Evolutionary conservation across 2,888 invertebrate genomes (phyloP).

Genomic region (Hoplodrina ambigua): DNA sequence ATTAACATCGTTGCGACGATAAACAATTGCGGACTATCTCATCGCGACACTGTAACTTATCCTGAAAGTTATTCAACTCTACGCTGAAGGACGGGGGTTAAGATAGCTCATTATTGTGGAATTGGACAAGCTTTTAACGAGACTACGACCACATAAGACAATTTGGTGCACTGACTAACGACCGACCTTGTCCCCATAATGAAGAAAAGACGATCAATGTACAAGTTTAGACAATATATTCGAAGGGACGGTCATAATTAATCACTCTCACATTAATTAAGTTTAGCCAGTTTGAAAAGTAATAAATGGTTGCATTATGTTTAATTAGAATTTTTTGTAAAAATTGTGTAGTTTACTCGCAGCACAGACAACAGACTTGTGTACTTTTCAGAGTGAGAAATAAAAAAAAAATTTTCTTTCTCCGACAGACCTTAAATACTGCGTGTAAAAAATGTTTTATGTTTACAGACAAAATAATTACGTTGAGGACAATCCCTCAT

Average conservation of each 20-base stretch:
- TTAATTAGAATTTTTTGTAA: too few species aligned
- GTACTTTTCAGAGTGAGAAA: too few species aligned
- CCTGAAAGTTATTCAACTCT: constrained; percentile 33
- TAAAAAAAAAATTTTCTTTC: too few species aligned
- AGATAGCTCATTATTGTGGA: constrained; percentile 57
- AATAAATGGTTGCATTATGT: constrained; percentile 5
- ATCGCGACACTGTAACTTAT: constrained; percentile 30
- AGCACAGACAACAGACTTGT: too few species aligned
- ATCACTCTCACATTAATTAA: constrained; percentile 31
- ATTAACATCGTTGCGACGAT: constrained; percentile 25
- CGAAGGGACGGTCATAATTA: constrained; percentile 15
- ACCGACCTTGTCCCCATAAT: constrained; percentile 14
- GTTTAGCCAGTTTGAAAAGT: constrained; percentile 27
- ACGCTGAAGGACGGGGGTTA: constrained; percentile 10
- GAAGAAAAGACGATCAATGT: constrained; percentile 32
- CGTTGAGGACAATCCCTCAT: too few species aligned
- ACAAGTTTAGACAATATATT: constrained; percentile 20
- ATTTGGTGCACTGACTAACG: constrained; percentile 41
- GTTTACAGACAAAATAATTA: too few species aligned
- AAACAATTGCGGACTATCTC: constrained; percentile 32
- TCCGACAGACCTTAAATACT: too few species aligned
- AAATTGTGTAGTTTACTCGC: too few species aligned
- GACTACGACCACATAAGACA: constrained; percentile 54
- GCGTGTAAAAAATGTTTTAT: too few species aligned
- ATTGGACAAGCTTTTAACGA: constrained; percentile 69